Base-by-base conservation (phyloP, 1,140 invertebrate species). In the Sitophilus oryzae region DNA sequence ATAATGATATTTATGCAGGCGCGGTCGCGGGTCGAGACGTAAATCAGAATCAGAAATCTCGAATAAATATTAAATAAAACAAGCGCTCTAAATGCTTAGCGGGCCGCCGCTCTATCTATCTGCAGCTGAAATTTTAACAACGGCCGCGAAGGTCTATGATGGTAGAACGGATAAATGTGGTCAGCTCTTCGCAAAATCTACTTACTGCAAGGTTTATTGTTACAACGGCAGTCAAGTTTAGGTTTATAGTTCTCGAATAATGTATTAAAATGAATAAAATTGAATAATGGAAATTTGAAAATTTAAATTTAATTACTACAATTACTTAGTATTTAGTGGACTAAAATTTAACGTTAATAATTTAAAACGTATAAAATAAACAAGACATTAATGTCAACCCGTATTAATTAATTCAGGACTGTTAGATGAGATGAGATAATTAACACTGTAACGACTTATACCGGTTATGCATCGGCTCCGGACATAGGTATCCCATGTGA, bases 41-140 rank as follows among this genome's bases (percentile, higher is more conserved):
- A 50, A 40, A 50, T 4, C 35, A 50, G 38, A 41, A 50, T 40
- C 37, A 50, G 36, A 50, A 50, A 50, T 40, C 48, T 36, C 36
- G 15, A 50, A 50, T 30, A 25, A 41, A 50, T 30, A 41, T 50
- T 50, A 50, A 50, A 50, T 50, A 40, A 50, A 50, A 50, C 48
- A 50, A 50, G 48, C 48, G 18, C 48, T 50, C 48, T 50, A 50
- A 50, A 40, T 50, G 48, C 48, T 50, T 50, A 50, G 22, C 21
- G 23, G 35, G 48, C 18, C 22, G 11, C 35, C 5, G 25, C 21
- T 19, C 2, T 50, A 50, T 50, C 35, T 50, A 25, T 50, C 48
- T 50, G 9, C 23, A 47, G 15, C 45, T 25, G 45, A 47, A 47
- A 47, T 47, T 45, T 38, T 30, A 30, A 30, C 25, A 30, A 30